Base-by-base conservation (phyloP, 2,797 vertebrate genomes). In the Eidolon dupreanum region DNA sequence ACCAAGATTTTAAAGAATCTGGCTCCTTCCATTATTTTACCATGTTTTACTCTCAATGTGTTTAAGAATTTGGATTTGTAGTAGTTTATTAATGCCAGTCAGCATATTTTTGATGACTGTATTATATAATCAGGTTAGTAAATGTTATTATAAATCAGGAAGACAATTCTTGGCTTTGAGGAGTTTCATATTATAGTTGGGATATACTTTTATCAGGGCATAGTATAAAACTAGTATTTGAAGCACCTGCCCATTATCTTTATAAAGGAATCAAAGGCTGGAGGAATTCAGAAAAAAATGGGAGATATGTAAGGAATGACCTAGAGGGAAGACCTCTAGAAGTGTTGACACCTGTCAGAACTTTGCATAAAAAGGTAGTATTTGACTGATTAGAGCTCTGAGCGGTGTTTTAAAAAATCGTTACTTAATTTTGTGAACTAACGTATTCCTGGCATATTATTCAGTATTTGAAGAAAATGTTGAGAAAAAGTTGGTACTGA, bases 11-110 rank as follows among this genome's bases (percentile, higher is more conserved):
- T 85, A 77, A 94, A 90, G 13, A 88, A 53, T 78, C 31, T 91
- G 73, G n/a, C 38, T 68, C 12, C 16, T 66, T 87, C 17, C 66
- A 4, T 96, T 73, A 41, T 11, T 90, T 92, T 88, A 49, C 8
- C 24, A n/a, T 65, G 85, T 79, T 31, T 46, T 59, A 77, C 28
- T 22, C 22, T 16, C 31, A 33, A 0, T 93, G 43, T 90, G 24
- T 92, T 83, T 51, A 94, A 78, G 43, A 86, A 86, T 88, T 88
- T 92, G 66, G 8, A 82, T 93, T 92, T 92, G 33, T 92, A 88
- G n/a, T 66, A 15, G 6, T 82, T 93, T 88, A 81, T 92, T 96
- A 86, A 75, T 79, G 33, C 86, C 26, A 68, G 5, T 31, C 8
- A 84, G 31, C 36, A 46, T 83, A 70, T 83, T 92, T 94, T 90